These are phyloP conservation scores for Scotopteryx bipunctaria DNA, from an alignment of 2,888 invertebrate species.

Conservation along the genomic window DNA sequence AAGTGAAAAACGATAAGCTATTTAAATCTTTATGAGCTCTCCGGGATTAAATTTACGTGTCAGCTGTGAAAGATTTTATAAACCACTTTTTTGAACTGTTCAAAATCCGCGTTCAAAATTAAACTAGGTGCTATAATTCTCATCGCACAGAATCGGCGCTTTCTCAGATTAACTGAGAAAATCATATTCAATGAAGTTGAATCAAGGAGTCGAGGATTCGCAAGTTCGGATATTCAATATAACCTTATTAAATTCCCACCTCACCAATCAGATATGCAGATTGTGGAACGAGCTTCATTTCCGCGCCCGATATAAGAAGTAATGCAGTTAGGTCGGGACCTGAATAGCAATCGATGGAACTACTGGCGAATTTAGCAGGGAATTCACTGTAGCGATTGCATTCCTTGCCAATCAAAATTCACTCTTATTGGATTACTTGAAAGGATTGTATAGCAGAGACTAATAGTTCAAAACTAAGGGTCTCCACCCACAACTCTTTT, in stretches of 20 bases:
- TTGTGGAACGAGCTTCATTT: slow-evolving; percentile 26
- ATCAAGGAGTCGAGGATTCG: neutral
- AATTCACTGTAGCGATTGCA: slow-evolving; percentile 11
- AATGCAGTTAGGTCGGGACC: slow-evolving; percentile 19
- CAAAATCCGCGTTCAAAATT: no score
- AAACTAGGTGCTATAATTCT: no score
- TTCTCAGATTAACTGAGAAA: neutral
- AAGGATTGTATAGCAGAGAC: neutral
- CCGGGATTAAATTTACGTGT: no score
- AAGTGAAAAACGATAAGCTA: slow-evolving; percentile 2
- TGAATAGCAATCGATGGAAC: slow-evolving; percentile 21
- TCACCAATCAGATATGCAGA: slow-evolving; percentile 37
- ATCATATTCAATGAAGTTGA: slow-evolving; percentile 4
- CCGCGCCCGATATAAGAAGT: slow-evolving; percentile 18
- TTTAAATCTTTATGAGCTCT: neutral
- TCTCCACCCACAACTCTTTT: no score
- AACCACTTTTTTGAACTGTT: no score
- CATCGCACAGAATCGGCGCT: neutral
- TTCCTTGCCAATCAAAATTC: slow-evolving; percentile 11
- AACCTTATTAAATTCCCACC: slow-evolving; percentile 29
- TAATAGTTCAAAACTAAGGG: neutral
- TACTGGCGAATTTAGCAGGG: slow-evolving; percentile 7
- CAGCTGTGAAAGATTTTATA: no score
- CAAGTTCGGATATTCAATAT: slow-evolving; percentile 20
- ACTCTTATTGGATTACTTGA: slow-evolving; percentile 16